A percentile compares a stretch with the other conserved stretches of the same genome.
These are phyloP conservation scores for Hexactinellida sp. DNA, from an alignment of 37 sponge, comb jelly and placozoan genomes.

Conservation along the genomic window DNA sequence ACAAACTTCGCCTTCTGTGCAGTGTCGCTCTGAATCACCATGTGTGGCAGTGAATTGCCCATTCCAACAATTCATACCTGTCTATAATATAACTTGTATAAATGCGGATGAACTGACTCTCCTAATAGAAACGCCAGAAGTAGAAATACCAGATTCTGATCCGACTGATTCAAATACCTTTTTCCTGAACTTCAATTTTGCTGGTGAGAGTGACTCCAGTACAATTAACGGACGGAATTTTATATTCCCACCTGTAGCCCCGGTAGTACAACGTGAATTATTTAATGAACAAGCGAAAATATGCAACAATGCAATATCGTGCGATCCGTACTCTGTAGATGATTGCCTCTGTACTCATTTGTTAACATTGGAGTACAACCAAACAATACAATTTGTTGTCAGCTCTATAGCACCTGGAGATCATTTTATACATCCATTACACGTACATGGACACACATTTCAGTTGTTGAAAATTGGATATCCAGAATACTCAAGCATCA, in stretches of 20 bases:
- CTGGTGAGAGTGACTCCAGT: slow-evolving; percentile 30
- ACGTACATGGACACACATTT: slow-evolving; percentile 7
- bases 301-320: neutral
- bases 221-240: slow-evolving; percentile 58
- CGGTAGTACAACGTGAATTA: neutral
- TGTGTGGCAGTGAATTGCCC: slow-evolving; percentile 64
- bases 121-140: neutral
- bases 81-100: slow-evolving; percentile 27
- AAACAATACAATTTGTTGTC: neutral
- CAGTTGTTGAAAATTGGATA: neutral
- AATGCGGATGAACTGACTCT: slow-evolving; percentile 24
- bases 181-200: slow-evolving; percentile 70
- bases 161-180: neutral
- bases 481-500: neutral
- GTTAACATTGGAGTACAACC: neutral
- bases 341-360: neutral
- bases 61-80: slow-evolving; percentile 22
- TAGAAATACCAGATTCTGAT: slow-evolving; percentile 19
- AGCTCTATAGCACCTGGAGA: neutral
- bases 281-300: slow-evolving; percentile 1
- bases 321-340: neutral
- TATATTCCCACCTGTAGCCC: slow-evolving; percentile 33
- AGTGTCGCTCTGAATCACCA: neutral
- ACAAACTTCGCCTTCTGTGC: neutral
- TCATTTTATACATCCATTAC: neutral